These are phyloP conservation scores for Aurelia sp. DNA, from an alignment of 30 jellyfish, hydroid and myxozoan species.

Conservation along the genomic window DNA sequence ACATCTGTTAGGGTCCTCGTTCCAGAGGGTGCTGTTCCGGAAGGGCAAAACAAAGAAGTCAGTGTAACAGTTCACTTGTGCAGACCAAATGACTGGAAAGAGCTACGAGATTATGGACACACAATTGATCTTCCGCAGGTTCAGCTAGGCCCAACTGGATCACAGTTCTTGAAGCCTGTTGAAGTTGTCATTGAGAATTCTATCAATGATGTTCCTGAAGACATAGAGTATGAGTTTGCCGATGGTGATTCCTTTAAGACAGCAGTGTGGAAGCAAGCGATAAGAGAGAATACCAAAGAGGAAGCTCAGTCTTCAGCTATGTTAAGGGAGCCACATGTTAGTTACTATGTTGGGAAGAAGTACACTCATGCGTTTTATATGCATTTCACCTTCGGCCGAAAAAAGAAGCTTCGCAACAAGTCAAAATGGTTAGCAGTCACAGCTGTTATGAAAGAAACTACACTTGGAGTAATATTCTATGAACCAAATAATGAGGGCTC, in stretches of 20 bases:
- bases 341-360: neutral
- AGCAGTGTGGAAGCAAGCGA: constrained; percentile 25
- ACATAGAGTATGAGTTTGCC: constrained; percentile 11
- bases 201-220: neutral
- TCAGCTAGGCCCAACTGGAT: constrained; percentile 19
- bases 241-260: neutral
- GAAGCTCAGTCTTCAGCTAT: constrained; percentile 7
- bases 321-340: constrained; percentile 18
- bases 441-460: neutral
- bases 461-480: constrained; percentile 22
- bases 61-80: neutral
- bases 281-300: constrained; percentile 12
- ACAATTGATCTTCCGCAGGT: constrained; percentile 16
- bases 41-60: constrained; percentile 14
- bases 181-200: constrained; percentile 11
- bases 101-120: neutral
- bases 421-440: neutral
- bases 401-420: neutral
- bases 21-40: constrained; percentile 9
- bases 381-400: constrained; percentile 38
- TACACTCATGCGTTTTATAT: constrained; percentile 11
- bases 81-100: constrained; percentile 10
- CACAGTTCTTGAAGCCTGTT: constrained; percentile 9
- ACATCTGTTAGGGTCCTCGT: constrained; percentile 6
- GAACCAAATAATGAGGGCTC: neutral